Conservation (phyloP, 2,888 invertebrate species). For the Dilophus febrilis region DNA sequence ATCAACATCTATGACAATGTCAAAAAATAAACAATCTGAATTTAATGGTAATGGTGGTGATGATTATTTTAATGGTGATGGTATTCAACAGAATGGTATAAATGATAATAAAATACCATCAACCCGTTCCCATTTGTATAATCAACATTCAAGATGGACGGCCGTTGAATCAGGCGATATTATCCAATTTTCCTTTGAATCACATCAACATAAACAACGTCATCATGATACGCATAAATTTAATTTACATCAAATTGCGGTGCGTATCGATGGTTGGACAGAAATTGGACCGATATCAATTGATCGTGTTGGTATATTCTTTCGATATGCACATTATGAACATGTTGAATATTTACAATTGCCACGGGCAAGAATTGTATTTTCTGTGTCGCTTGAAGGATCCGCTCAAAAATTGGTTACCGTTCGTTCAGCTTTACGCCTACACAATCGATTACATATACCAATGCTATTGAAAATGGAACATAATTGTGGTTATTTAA, state of each 20-base stretch:
- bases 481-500: conserved; percentile 11
- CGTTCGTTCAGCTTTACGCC: conserved; percentile 73
- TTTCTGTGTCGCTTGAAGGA: conserved; percentile 81
- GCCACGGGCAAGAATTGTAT: conserved; percentile 62
- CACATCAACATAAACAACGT: conserved; percentile 48
- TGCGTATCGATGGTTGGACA: conserved; percentile 82
- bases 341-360: conserved; percentile 8
- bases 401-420: conserved; percentile 87
- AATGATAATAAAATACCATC: no score
- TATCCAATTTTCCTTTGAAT: conserved; percentile 74
- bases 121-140: not conserved
- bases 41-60: conserved; percentile 38
- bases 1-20: no score
- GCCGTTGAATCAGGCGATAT: conserved; percentile 56
- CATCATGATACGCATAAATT: conserved; percentile 60
- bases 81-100: not conserved
- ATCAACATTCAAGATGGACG: conserved; percentile 41
- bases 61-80: conserved; percentile 17
- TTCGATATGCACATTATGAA: conserved; percentile 45
- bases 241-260: conserved; percentile 71
- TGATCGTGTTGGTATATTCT: conserved; percentile 89
- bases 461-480: conserved; percentile 56
- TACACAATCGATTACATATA: conserved; percentile 60
- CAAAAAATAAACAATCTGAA: no score
- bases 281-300: conserved; percentile 77